These are phyloP conservation scores for Brachypalpus laphriformis DNA, from an alignment of 2,888 invertebrate species.

Conservation along the genomic window DNA sequence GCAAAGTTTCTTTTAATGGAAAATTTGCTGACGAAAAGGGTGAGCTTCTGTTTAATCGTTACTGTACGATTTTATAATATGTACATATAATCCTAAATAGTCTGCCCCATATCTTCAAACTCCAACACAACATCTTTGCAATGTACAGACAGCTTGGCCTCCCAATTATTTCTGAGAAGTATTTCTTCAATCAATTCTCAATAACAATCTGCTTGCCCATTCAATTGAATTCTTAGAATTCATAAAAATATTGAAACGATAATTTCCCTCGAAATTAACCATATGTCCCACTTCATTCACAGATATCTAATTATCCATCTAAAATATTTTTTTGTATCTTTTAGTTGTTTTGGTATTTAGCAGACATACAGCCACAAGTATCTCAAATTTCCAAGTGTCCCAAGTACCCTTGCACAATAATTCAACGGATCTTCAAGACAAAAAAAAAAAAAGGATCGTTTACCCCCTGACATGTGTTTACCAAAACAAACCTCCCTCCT, in stretches of 20 bases:
- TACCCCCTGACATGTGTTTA: slow-evolving; percentile 69
- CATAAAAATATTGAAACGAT: slow-evolving; percentile 22
- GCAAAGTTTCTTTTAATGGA: too few species aligned
- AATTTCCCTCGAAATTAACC: slow-evolving; percentile 44
- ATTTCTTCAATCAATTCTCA: neutral
- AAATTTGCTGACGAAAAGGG: too few species aligned
- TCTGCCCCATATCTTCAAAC: neutral
- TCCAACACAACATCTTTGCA: neutral
- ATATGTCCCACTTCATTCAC: slow-evolving; percentile 57
- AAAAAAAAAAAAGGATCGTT: slow-evolving; percentile 34
- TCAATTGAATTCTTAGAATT: slow-evolving; percentile 49
- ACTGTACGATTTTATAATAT: too few species aligned
- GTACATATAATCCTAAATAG: too few species aligned
- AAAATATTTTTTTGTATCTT: slow-evolving; percentile 9
- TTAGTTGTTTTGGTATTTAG: slow-evolving; percentile 30
- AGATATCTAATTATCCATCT: slow-evolving; percentile 29
- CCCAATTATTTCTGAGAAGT: slow-evolving; percentile 20
- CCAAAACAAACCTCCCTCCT: slow-evolving; percentile 72
- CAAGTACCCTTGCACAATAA: slow-evolving; percentile 38
- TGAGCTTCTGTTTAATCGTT: too few species aligned
- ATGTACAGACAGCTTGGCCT: slow-evolving; percentile 40
- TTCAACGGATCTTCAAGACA: slow-evolving; percentile 16
- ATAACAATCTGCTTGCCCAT: neutral
- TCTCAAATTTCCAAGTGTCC: slow-evolving; percentile 62
- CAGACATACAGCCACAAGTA: slow-evolving; percentile 4